Evolutionary conservation across 2,888 invertebrate species (phyloP), one percentile per base, ranked within the genome.

Genomic region (Lottia scabra): DNA sequence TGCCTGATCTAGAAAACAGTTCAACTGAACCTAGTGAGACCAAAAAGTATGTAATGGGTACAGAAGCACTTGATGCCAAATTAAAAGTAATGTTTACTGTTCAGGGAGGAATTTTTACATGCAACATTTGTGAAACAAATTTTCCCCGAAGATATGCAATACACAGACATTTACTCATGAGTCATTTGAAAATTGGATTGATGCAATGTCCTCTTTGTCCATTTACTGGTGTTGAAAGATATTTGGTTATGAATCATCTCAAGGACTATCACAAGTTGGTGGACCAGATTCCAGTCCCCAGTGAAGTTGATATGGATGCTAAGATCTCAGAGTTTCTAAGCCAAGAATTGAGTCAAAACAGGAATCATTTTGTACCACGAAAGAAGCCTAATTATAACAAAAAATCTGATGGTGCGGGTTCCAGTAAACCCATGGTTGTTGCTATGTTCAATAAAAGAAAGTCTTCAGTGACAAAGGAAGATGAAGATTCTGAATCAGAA

Each of bases 21-120:
- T 16, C 15, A 43, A 38, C 16, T 30, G 6, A 16, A 30, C 15
- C 38, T 23, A 43, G 44, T 65, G 30, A 38, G 23, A 23, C 30
- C 2, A 71, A 70, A 43, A 65, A 67, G n/a, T 78, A 75, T 68
- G 63, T 70, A 45, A 63, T 83, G 23, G 83, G 83, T 23, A 82
- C 78, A 69, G 77, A 82, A 38, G 63, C 70, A n/a, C 71, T 83
- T 26, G 80, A 83, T 68, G 63, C 67, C 16, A 79, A 78, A 67
- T 72, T 83, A 13, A 68, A 71, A 67, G 74, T 78, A 10, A 80
- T 81, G 65, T 82, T 77, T 56, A 74, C 73, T n/a, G 75, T 80
- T 15, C 70, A 78, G 15, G 78, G 76, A 68, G 69, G 75, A n/a
- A 65, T 30, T 16, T 56, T 73, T 13, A 45, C 68, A 19, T 79